phyloP scores from a whole-genome alignment of 2,888 invertebrate species.

The Xanthia icteritia region DNA sequence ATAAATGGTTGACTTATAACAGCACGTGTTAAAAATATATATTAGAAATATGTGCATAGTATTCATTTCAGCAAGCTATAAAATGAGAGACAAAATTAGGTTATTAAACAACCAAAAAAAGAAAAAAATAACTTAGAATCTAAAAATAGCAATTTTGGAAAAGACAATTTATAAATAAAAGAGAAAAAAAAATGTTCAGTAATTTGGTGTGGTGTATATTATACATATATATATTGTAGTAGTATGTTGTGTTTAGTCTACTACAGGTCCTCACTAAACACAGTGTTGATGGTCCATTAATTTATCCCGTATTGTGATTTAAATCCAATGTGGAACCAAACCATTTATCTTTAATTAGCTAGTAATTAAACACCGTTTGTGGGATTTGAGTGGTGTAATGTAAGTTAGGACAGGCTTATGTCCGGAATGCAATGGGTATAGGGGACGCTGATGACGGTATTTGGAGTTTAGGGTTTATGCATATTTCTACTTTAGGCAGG shows the following conservation, averaged over 20 bases:
- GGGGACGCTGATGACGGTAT: neutral
- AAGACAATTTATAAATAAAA: no score
- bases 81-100: no score
- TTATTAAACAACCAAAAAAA: no score
- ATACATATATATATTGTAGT: no score
- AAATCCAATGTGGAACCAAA: neutral
- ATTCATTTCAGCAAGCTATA: no score
- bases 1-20: no score
- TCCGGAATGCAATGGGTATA: neutral
- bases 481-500: neutral
- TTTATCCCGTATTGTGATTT: conserved; percentile 15
- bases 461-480: neutral
- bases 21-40: no score
- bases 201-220: no score
- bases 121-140: no score
- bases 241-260: neutral
- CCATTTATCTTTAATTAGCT: conserved; percentile 49
- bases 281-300: neutral
- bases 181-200: no score
- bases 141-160: no score
- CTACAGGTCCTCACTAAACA: conserved; percentile 1
- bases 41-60: no score
- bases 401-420: conserved; percentile 19
- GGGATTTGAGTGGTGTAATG: conserved; percentile 17
- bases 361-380: conserved; percentile 39